Conservation (phyloP, 1,140 invertebrate species). For the Zelostemma sp. region DNA sequence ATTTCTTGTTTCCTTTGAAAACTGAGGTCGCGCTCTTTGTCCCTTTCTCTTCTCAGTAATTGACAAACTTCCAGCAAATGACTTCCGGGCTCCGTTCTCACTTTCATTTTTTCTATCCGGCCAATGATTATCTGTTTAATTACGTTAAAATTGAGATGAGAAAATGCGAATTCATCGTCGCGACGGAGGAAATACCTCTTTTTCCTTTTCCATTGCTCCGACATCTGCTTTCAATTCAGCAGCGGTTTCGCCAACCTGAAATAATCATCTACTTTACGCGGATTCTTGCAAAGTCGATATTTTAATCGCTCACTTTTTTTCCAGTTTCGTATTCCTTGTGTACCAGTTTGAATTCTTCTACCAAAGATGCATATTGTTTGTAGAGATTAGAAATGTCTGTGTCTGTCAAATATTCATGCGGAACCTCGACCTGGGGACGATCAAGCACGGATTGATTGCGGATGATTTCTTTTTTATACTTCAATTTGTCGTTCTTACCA, state of each 20-base stretch:
- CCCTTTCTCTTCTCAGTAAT: slow-evolving; percentile 79
- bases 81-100: slow-evolving; percentile 51
- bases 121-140: slow-evolving; percentile 77
- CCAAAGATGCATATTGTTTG: slow-evolving; percentile 81
- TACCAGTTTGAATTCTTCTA: slow-evolving; percentile 85
- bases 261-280: background rate
- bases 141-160: slow-evolving; percentile 15
- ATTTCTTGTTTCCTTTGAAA: slow-evolving; percentile 60
- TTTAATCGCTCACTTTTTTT: slow-evolving; percentile 68
- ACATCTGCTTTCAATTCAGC: slow-evolving; percentile 82
- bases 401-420: slow-evolving; percentile 84
- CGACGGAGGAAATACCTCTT: slow-evolving; percentile 71
- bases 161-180: background rate
- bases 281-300: background rate
- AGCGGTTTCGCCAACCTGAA: slow-evolving; percentile 67
- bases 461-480: too few species aligned
- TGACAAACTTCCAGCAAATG: slow-evolving; percentile 77
- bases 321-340: slow-evolving; percentile 82
- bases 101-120: slow-evolving; percentile 75
- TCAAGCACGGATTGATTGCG: slow-evolving; percentile 57
- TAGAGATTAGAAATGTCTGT: slow-evolving; percentile 80
- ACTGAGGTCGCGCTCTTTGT: slow-evolving; percentile 78
- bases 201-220: slow-evolving; percentile 88
- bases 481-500: slow-evolving; percentile 66
- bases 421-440: slow-evolving; percentile 80